Evolutionary conservation across 2,888 invertebrate genomes (phyloP).

Genomic region (Drosophila peninsularis): DNA sequence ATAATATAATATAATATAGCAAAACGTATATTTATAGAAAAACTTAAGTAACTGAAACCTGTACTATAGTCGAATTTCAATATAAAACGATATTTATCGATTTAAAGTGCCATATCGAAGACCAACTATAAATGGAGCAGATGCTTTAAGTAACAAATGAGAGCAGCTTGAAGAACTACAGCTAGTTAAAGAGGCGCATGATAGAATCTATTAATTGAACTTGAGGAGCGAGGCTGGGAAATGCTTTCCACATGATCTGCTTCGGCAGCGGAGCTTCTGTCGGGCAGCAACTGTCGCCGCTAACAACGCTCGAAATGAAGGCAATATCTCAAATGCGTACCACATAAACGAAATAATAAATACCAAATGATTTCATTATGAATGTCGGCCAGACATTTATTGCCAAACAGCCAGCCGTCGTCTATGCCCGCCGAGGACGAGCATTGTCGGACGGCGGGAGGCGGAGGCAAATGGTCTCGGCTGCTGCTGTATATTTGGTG

Average conservation of each 20-base stretch:
- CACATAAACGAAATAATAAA: conserved; percentile 76
- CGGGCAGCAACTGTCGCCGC: conserved; percentile 47
- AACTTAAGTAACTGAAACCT: too few species aligned
- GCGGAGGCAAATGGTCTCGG: neutral
- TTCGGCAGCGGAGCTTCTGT: neutral
- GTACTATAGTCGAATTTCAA: too few species aligned
- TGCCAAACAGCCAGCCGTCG: conserved; percentile 42
- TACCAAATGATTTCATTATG: conserved; percentile 77
- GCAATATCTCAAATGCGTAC: conserved; percentile 72
- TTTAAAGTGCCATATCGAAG: neutral
- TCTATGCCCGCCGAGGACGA: conserved; percentile 14
- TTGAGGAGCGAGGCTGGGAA: neutral
- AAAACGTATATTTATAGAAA: too few species aligned
- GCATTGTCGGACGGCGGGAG: neutral
- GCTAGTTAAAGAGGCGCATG: neutral
- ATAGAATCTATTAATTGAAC: neutral
- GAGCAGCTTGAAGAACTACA: neutral
- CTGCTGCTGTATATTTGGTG: conserved; percentile 22
- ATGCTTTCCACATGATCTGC: conserved; percentile 8
- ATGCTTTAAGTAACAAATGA: too few species aligned
- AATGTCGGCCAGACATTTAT: conserved; percentile 64
- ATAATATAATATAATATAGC: too few species aligned
- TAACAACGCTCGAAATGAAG: conserved; percentile 61
- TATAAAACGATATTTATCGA: neutral
- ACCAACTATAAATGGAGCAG: neutral